A percentile compares a stretch with the other conserved stretches of the same genome.
phyloP scores from a whole-genome alignment of 2,797 vertebrate species.

The Sparus aurata region DNA sequence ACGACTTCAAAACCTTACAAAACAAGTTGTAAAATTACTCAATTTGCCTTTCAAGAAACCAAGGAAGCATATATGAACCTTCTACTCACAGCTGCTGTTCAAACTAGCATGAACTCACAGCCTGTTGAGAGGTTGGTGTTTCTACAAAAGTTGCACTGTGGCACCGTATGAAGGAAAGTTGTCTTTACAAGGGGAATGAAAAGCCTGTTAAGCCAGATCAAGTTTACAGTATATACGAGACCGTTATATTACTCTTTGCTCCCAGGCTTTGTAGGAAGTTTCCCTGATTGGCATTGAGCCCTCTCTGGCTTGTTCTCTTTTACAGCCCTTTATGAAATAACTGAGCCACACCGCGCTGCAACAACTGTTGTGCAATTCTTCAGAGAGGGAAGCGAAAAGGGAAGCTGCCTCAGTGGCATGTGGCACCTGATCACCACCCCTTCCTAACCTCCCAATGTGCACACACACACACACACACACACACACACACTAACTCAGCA shows the following conservation, averaged over 20 bases:
- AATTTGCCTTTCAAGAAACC: constrained; percentile 20
- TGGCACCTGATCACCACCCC: constrained; percentile 76
- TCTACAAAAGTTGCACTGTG: not conserved
- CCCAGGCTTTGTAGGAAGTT: constrained; percentile 38
- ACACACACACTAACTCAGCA: constrained; percentile 15
- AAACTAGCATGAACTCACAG: not conserved
- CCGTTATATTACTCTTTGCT: constrained; percentile 25
- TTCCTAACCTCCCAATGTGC: constrained; percentile 26
- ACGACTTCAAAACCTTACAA: not conserved
- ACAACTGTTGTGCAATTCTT: constrained; percentile 81
- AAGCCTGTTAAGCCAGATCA: constrained; percentile 16
- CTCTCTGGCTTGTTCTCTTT: constrained; percentile 54
- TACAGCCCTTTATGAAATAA: constrained; percentile 71
- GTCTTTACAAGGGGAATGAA: constrained; percentile 16
- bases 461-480: constrained; percentile 21
- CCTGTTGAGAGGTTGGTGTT: too few relatives aligned
- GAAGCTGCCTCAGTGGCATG: constrained; percentile 77
- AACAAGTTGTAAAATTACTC: not conserved
- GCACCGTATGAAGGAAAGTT: too few relatives aligned
- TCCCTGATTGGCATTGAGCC: constrained; percentile 44
- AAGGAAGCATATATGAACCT: constrained; percentile 3
- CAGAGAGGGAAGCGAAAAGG: constrained; percentile 84
- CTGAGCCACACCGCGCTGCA: constrained; percentile 59
- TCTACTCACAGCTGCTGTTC: not conserved
- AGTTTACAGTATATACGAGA: constrained; percentile 19